These are phyloP conservation scores for Rhingia rostrata DNA, from an alignment of 2,888 invertebrate genomes.

Conservation along the genomic window DNA sequence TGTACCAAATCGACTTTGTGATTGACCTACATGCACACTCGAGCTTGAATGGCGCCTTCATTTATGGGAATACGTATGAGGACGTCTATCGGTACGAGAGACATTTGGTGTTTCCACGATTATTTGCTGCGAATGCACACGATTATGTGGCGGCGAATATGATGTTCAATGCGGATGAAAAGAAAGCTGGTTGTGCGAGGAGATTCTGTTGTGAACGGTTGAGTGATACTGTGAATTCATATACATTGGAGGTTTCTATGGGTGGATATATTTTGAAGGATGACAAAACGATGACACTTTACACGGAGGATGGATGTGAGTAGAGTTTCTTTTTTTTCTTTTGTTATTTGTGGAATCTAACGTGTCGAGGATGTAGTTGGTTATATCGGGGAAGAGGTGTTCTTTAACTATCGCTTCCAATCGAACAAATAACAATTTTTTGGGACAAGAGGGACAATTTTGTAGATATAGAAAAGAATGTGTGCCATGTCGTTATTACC, in stretches of 20 bases:
- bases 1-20: slow-evolving; percentile 93
- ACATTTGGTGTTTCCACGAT: slow-evolving; percentile 96
- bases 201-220: slow-evolving; percentile 90
- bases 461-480: too few species aligned
- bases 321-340: slow-evolving; percentile 84
- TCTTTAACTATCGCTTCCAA: neutral
- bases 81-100: slow-evolving; percentile 95
- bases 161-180: slow-evolving; percentile 95
- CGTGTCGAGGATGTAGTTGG: neutral
- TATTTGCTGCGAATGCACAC: slow-evolving; percentile 92
- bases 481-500: too few species aligned
- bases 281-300: slow-evolving; percentile 89
- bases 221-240: slow-evolving; percentile 92
- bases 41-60: slow-evolving; percentile 95
- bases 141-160: slow-evolving; percentile 94
- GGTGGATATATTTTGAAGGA: slow-evolving; percentile 92
- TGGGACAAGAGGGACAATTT: too few species aligned
- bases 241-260: slow-evolving; percentile 95
- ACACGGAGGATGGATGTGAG: slow-evolving; percentile 98
- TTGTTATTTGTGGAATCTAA: neutral
- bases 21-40: slow-evolving; percentile 97
- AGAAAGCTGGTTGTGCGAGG: slow-evolving; percentile 93
- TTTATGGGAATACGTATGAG: slow-evolving; percentile 96
- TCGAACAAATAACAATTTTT: too few species aligned
- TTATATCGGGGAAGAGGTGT: neutral